Evolutionary conservation across 2,888 invertebrate species (phyloP).

Genomic region (Uropetala carovei): DNA sequence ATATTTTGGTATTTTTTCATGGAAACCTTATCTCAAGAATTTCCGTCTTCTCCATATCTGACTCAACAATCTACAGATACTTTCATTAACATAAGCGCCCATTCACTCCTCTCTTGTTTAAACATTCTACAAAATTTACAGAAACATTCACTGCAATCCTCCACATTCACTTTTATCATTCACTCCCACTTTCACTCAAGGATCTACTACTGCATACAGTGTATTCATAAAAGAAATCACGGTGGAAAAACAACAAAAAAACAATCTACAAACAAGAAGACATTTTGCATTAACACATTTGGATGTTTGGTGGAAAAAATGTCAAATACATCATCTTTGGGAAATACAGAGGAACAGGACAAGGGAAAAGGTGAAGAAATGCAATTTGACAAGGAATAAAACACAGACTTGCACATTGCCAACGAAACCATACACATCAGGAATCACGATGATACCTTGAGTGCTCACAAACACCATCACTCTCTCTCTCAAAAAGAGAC

Average conservation of each 20-base stretch:
- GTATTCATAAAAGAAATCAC: constrained; percentile 40
- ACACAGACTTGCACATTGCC: background rate
- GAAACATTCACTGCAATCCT: constrained; percentile 32
- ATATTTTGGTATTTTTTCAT: constrained; percentile 32
- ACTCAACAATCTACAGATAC: constrained; percentile 36
- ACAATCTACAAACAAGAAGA: constrained; percentile 35
- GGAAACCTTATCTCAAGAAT: background rate
- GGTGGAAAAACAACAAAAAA: constrained; percentile 43
- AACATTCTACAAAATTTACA: constrained; percentile 61
- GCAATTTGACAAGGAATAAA: background rate
- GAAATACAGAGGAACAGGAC: background rate
- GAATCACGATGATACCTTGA: background rate
- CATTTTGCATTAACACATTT: background rate
- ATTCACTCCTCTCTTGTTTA: constrained; percentile 50
- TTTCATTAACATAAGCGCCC: constrained; percentile 31
- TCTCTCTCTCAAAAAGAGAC: constrained; percentile 10
- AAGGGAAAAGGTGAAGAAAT: background rate
- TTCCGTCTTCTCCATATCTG: constrained; percentile 11
- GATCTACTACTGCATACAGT: constrained; percentile 43
- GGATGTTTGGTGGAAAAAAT: background rate
- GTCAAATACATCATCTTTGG: background rate
- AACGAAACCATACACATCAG: background rate
- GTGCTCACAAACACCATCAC: background rate
- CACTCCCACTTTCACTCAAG: constrained; percentile 27
- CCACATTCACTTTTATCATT: constrained; percentile 2